Percentiles rank a stretch among this genome's conserved stretches.
These are phyloP conservation scores for Eutolmus rufibarbis DNA, from an alignment of 2,888 invertebrate genomes.

Conservation along the genomic window DNA sequence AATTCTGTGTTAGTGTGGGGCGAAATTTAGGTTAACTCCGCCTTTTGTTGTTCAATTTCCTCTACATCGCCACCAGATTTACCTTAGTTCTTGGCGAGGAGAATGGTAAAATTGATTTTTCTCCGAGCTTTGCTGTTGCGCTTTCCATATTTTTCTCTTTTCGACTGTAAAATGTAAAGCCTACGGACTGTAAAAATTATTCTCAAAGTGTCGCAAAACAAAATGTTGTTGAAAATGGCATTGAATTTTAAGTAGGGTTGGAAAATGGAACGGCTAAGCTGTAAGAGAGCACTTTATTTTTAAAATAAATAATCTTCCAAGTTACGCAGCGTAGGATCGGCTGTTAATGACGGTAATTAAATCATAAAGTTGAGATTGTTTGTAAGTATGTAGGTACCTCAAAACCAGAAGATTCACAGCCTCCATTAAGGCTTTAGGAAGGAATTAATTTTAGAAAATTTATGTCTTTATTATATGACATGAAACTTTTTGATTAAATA, in stretches of 20 bases:
- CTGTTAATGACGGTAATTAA: not conserved
- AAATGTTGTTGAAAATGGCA: not conserved
- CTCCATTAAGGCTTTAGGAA: not conserved
- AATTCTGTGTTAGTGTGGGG: not conserved
- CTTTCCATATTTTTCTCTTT: not conserved
- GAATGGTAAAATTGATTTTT: not conserved
- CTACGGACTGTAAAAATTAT: not conserved
- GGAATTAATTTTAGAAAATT: not conserved
- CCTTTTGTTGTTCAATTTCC: not conserved
- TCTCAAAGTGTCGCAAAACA: not conserved
- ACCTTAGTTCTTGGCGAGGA: not conserved
- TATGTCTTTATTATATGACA: not conserved
- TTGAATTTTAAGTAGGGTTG: not conserved
- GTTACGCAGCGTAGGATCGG: not conserved
- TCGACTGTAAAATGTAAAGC: not conserved
- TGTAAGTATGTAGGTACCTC: not conserved
- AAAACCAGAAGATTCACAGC: not conserved
- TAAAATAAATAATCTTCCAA: not conserved
- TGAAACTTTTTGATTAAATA: not conserved
- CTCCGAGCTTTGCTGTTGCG: not conserved
- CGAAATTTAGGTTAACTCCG: slow-evolving; percentile 5
- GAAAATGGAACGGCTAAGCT: not conserved
- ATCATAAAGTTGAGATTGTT: not conserved
- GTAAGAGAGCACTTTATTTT: not conserved
- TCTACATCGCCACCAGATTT: not conserved